phyloP scores from a whole-genome alignment of 1,140 invertebrate genomes.

The Triops cancriformis region DNA sequence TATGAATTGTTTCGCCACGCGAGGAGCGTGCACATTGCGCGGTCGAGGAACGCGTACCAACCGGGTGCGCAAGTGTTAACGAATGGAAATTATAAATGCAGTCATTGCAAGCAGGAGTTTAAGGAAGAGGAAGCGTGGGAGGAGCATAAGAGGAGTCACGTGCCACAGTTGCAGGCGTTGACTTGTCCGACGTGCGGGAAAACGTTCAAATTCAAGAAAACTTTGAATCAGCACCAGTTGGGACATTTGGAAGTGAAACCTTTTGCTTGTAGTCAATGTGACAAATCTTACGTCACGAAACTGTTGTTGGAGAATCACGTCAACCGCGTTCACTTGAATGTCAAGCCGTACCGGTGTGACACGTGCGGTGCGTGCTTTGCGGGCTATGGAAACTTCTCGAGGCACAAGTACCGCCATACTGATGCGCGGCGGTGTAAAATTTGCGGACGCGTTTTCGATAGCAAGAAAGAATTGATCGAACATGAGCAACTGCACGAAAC shows the following conservation, averaged over 20 bases:
- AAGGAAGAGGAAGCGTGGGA: background rate
- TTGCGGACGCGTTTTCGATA: background rate
- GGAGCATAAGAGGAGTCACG: background rate
- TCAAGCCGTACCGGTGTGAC: background rate
- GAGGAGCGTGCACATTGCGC: background rate
- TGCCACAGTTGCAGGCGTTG: background rate
- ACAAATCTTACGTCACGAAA: background rate
- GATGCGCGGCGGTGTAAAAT: background rate
- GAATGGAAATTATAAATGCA: background rate
- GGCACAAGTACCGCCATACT: background rate
- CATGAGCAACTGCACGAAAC: background rate
- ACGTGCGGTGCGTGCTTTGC: background rate
- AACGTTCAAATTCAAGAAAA: background rate
- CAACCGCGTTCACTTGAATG: background rate
- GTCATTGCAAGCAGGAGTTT: background rate
- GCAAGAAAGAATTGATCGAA: background rate
- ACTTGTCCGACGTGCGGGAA: background rate
- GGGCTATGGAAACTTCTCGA: background rate
- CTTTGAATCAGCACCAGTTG: background rate
- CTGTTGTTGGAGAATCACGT: background rate
- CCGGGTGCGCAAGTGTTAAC: background rate
- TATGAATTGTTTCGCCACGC: background rate
- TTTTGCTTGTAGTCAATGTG: background rate
- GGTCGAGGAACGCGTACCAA: background rate
- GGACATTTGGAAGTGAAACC: background rate